These are phyloP conservation scores for Sebastiscus albofasciatus DNA, from an alignment of 2,797 vertebrate species.

Conservation along the genomic window DNA sequence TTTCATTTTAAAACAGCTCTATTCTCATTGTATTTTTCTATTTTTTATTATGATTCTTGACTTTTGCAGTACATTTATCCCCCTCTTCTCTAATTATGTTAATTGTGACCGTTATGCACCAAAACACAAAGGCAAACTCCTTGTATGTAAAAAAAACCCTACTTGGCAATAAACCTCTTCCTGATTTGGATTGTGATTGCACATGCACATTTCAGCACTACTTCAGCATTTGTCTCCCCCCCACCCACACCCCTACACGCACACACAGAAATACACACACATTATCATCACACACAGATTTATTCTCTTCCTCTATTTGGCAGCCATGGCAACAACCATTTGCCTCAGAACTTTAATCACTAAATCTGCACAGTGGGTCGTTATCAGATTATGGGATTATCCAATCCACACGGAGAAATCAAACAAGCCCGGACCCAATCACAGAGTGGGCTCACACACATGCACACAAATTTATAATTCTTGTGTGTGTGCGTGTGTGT, in stretches of 20 bases:
- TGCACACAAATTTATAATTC: background rate
- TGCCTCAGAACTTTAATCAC: conserved; percentile 81
- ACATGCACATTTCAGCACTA: background rate
- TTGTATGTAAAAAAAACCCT: background rate
- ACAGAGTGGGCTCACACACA: conserved; percentile 6
- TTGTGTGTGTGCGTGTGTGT: background rate
- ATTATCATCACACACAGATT: conserved; percentile 23
- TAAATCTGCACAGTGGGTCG: conserved; percentile 81
- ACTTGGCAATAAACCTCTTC: background rate
- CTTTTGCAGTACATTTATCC: background rate
- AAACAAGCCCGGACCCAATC: conserved; percentile 59
- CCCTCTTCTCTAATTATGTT: background rate
- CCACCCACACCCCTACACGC: no score
- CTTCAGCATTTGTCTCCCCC: background rate
- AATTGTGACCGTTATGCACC: background rate
- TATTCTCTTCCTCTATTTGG: conserved; percentile 49
- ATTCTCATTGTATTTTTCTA: background rate
- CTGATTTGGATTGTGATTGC: background rate
- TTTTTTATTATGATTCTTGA: background rate
- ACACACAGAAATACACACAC: background rate
- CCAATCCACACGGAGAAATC: conserved; percentile 74
- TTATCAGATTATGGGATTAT: conserved; percentile 86
- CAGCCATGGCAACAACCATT: conserved; percentile 75
- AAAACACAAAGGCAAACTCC: no score
- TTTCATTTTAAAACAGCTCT: background rate